A percentile compares a stretch with the other conserved stretches of the same genome.
Conservation (phyloP, 2,797 vertebrate species). For the Micrastur ruficollis region DNA sequence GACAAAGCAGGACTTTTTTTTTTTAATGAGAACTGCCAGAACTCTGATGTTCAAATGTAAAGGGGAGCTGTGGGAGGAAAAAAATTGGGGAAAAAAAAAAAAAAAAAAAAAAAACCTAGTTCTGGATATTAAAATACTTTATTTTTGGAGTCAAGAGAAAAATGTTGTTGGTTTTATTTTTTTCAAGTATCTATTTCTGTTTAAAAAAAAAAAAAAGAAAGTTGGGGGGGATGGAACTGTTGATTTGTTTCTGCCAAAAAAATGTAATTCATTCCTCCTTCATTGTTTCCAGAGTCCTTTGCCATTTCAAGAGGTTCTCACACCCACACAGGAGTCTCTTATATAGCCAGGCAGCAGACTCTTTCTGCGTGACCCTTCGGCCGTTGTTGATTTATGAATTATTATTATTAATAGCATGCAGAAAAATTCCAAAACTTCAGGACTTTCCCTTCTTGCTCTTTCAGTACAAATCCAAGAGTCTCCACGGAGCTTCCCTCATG, state of each 20-base stretch:
- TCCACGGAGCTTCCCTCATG: not conserved
- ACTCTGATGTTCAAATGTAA: not conserved
- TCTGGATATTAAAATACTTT: not conserved
- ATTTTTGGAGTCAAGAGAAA: slow-evolving; percentile 25
- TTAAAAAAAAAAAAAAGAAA: not conserved
- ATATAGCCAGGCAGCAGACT: not conserved
- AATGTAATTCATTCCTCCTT: slow-evolving; percentile 43
- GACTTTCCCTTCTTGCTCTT: slow-evolving; percentile 5
- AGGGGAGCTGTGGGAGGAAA: too few species aligned
- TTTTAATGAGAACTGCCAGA: not conserved
- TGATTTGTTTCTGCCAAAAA: slow-evolving; percentile 38
- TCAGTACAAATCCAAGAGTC: not conserved
- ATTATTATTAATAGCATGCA: slow-evolving; percentile 19
- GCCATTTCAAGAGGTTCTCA: slow-evolving; percentile 61
- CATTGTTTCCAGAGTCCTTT: slow-evolving; percentile 56
- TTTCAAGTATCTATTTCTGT: slow-evolving; percentile 5
- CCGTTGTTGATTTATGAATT: slow-evolving; percentile 32
- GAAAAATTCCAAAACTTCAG: slow-evolving; percentile 16
- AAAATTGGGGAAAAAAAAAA: not conserved
- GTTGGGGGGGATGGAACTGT: not conserved
- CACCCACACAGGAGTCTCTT: slow-evolving; percentile 50
- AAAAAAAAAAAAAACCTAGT: not conserved
- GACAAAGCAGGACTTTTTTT: not conserved
- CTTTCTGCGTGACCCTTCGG: not conserved
- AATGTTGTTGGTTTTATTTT: slow-evolving; percentile 16